A percentile compares a stretch with the other conserved stretches of the same genome.
Conservation (phyloP, 2,888 invertebrate species). For the Caradrina clavipalpis region DNA sequence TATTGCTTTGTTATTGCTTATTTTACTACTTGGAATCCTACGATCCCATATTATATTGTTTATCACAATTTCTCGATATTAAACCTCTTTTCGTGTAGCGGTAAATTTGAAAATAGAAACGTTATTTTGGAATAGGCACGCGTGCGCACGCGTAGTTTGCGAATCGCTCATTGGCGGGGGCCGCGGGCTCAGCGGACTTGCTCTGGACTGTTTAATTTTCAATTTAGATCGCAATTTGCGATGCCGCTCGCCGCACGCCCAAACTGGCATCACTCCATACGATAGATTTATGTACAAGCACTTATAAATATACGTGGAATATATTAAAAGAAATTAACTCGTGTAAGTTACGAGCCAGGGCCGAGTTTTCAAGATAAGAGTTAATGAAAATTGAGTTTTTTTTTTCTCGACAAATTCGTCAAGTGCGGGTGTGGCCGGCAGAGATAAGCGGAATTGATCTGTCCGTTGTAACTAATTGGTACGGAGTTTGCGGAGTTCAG, state of each 20-base stretch:
- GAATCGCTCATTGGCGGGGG: slow-evolving; percentile 52
- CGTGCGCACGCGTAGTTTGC: slow-evolving; percentile 47
- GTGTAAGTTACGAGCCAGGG: slow-evolving; percentile 82
- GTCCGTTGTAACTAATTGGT: slow-evolving; percentile 68
- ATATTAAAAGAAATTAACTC: slow-evolving; percentile 89
- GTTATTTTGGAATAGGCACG: slow-evolving; percentile 49
- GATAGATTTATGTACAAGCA: slow-evolving; percentile 87
- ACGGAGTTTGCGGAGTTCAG: slow-evolving; percentile 55
- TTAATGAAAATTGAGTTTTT: slow-evolving; percentile 86
- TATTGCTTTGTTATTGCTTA: slow-evolving; percentile 41
- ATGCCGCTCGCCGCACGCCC: slow-evolving; percentile 86
- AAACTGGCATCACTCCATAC: slow-evolving; percentile 86
- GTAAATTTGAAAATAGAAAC: slow-evolving; percentile 45
- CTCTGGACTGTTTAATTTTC: slow-evolving; percentile 89
- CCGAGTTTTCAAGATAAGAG: slow-evolving; percentile 82
- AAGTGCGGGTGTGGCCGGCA: slow-evolving; percentile 69
- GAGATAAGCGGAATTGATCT: slow-evolving; percentile 85
- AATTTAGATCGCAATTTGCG: slow-evolving; percentile 92
- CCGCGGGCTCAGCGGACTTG: slow-evolving; percentile 57
- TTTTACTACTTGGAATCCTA: slow-evolving; percentile 45
- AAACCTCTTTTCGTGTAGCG: slow-evolving; percentile 50
- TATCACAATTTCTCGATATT: slow-evolving; percentile 49
- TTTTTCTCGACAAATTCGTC: slow-evolving; percentile 84
- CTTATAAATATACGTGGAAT: slow-evolving; percentile 76
- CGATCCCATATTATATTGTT: slow-evolving; percentile 40